Conservation (phyloP, 2,888 invertebrate species). For the Phalangium opilio region DNA sequence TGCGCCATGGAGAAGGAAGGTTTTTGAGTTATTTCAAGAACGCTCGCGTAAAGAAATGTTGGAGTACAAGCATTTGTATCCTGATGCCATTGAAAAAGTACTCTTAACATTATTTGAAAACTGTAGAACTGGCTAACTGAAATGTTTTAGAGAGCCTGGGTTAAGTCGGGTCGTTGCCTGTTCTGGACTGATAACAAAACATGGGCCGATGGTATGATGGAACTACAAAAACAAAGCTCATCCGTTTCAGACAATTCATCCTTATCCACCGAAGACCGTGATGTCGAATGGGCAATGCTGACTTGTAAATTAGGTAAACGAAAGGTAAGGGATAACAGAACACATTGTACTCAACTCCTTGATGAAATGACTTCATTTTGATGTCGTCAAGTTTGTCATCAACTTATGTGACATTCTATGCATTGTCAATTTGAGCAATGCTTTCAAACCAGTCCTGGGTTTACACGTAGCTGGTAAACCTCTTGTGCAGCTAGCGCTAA, state of each 20-base stretch:
- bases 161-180: constrained; percentile 49
- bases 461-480: constrained; percentile 50
- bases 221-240: constrained; percentile 26
- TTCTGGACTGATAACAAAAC: constrained; percentile 15
- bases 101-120: constrained; percentile 15
- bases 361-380: too few relatives aligned
- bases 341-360: too few relatives aligned
- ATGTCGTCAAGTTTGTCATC: constrained; percentile 34
- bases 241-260: too few relatives aligned
- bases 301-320: too few relatives aligned
- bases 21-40: constrained; percentile 49
- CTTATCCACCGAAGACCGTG: too few relatives aligned
- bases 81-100: constrained; percentile 57
- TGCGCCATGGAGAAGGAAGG: constrained; percentile 49
- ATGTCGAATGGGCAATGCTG: too few relatives aligned
- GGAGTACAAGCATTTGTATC: constrained; percentile 44
- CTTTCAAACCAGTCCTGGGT: constrained; percentile 56
- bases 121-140: background rate
- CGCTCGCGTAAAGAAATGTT: constrained; percentile 38
- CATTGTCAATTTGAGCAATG: constrained; percentile 58
- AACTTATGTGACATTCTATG: constrained; percentile 60
- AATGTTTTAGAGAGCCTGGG: constrained; percentile 45
- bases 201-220: constrained; percentile 45
- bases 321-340: too few relatives aligned
- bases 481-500: constrained; percentile 57